Percentiles rank a stretch among this genome's conserved stretches.
These are phyloP conservation scores for Epistrophe eligans DNA, from an alignment of 2,888 invertebrate genomes.

Conservation along the genomic window DNA sequence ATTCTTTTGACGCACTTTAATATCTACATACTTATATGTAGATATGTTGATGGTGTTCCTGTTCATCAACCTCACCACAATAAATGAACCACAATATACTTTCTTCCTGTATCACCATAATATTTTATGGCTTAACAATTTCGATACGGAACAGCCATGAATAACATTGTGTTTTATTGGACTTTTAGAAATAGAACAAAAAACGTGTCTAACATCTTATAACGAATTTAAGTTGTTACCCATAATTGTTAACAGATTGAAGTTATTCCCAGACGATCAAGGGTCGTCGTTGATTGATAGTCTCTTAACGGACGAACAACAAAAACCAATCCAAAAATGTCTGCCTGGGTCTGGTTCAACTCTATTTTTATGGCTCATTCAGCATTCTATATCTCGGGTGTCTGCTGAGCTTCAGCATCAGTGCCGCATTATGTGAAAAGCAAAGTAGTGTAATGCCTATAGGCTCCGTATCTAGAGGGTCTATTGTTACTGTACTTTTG, in stretches of 20 bases:
- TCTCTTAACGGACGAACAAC: slow-evolving; percentile 22
- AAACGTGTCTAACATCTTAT: slow-evolving; percentile 33
- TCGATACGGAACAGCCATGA: slow-evolving; percentile 27
- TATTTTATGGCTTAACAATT: slow-evolving; percentile 23
- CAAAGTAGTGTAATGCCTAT: background rate
- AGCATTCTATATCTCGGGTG: no score
- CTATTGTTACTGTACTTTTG: no score
- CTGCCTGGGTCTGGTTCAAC: slow-evolving; percentile 11
- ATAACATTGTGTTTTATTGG: slow-evolving; percentile 33
- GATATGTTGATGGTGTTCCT: background rate
- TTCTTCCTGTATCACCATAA: background rate
- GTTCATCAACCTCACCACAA: slow-evolving; percentile 32
- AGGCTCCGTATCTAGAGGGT: no score
- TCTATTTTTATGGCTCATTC: slow-evolving; percentile 50
- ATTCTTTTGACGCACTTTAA: slow-evolving; percentile 6
- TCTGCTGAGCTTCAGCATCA: background rate
- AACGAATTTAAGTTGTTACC: slow-evolving; percentile 58
- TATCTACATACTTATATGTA: no score
- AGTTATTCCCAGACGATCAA: slow-evolving; percentile 46
- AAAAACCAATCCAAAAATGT: slow-evolving; percentile 35
- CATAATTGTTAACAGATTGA: slow-evolving; percentile 64
- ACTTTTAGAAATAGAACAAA: slow-evolving; percentile 45
- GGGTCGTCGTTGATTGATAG: slow-evolving; percentile 58
- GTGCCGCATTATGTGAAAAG: background rate
- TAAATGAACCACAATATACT: background rate